Conservation (phyloP, 1,140 invertebrate species). For the Bathynomus jamesi region DNA sequence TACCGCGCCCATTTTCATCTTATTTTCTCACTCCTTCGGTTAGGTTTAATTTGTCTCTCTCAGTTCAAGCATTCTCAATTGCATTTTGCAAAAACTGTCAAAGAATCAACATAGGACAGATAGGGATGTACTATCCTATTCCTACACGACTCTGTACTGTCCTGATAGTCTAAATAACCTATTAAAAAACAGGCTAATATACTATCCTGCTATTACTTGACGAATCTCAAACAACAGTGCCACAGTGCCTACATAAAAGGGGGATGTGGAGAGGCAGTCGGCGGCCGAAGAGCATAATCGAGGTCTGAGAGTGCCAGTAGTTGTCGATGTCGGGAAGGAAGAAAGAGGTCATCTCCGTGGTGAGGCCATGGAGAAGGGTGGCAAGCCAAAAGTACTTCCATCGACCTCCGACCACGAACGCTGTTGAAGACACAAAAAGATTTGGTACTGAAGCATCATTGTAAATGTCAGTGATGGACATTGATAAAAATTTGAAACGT, state of each 20-base stretch:
- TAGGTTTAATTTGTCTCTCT: too few relatives aligned
- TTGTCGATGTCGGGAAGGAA: slow-evolving; percentile 59
- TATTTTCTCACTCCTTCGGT: too few relatives aligned
- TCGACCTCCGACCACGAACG: slow-evolving; percentile 56
- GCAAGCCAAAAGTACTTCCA: slow-evolving; percentile 62
- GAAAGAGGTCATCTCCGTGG: slow-evolving; percentile 55
- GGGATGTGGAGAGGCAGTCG: slow-evolving; percentile 62
- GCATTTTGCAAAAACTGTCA: too few relatives aligned
- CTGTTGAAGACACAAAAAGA: slow-evolving; percentile 43
- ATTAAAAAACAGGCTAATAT: too few relatives aligned
- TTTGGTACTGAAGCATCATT: background rate
- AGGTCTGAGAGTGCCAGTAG: slow-evolving; percentile 69
- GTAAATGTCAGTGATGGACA: background rate
- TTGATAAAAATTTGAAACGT: background rate
- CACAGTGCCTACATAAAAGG: slow-evolving; percentile 60
- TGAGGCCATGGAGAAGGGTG: slow-evolving; percentile 57
- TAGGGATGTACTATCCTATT: too few relatives aligned
- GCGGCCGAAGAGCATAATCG: slow-evolving; percentile 58
- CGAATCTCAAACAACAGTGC: too few relatives aligned
- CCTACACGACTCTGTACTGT: too few relatives aligned
- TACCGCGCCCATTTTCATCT: too few relatives aligned
- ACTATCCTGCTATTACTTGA: too few relatives aligned
- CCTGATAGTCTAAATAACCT: too few relatives aligned
- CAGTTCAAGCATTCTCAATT: too few relatives aligned
- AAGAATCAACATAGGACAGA: too few relatives aligned